A percentile compares a stretch with the other conserved stretches of the same genome.
Evolutionary conservation across 2,888 invertebrate genomes (phyloP).

Genomic region (Erynnis tages): DNA sequence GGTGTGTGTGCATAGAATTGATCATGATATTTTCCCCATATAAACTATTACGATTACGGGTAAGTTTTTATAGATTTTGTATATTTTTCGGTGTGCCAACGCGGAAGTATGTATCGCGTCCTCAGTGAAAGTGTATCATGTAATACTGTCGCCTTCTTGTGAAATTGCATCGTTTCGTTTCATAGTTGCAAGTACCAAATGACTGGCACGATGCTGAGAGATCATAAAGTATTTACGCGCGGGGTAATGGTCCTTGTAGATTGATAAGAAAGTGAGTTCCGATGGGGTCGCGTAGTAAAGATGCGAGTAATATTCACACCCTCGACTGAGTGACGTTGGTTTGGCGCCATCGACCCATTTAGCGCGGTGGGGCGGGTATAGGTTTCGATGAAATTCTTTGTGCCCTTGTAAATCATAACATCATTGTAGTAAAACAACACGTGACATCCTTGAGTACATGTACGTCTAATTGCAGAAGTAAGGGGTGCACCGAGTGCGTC

Average conservation of each 20-base stretch:
- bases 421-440: conserved; percentile 57
- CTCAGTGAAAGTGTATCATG: conserved; percentile 81
- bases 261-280: conserved; percentile 36
- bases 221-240: conserved; percentile 41
- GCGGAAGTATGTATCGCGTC: conserved; percentile 60
- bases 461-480: conserved; percentile 65
- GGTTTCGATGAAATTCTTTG: conserved; percentile 59
- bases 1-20: conserved; percentile 79
- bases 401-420: conserved; percentile 55
- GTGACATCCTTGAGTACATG: conserved; percentile 45
- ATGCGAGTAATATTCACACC: conserved; percentile 41
- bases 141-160: conserved; percentile 76
- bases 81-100: conserved; percentile 47
- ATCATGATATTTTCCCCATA: conserved; percentile 74
- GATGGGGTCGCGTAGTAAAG: conserved; percentile 41
- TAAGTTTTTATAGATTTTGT: conserved; percentile 56
- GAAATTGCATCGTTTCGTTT: conserved; percentile 72
- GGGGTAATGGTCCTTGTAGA: conserved; percentile 44
- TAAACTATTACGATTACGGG: conserved; percentile 69
- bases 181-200: conserved; percentile 45
- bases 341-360: conserved; percentile 81
- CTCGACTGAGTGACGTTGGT: conserved; percentile 65
- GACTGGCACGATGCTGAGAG: conserved; percentile 47
- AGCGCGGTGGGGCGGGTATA: conserved; percentile 67
- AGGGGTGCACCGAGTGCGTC: conserved; percentile 77